phyloP scores from a whole-genome alignment of 2,888 invertebrate genomes.

The Xylocampa areola region DNA sequence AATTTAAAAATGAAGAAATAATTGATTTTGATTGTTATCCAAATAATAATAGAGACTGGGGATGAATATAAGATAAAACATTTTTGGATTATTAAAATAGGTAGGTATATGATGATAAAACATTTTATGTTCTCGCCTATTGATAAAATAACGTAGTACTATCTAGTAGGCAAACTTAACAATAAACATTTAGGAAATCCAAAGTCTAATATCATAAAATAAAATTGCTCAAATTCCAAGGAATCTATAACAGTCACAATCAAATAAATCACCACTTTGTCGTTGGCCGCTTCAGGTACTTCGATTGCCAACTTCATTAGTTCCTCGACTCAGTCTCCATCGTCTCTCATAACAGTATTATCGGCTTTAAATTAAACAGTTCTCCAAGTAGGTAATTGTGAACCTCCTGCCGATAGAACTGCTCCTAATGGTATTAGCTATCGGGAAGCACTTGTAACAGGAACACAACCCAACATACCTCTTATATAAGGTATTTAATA shows the following conservation, averaged over 20 bases:
- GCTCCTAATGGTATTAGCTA: conserved; percentile 52
- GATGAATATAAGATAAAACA: too few species aligned
- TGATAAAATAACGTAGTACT: too few species aligned
- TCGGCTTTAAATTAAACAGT: conserved; percentile 60
- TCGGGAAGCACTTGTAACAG: conserved; percentile 20
- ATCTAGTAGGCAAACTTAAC: too few species aligned
- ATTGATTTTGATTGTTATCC: too few species aligned
- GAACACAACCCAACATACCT: conserved; percentile 11
- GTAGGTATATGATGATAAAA: too few species aligned
- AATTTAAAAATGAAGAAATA: not conserved
- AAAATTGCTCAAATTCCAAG: not conserved
- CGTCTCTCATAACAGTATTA: conserved; percentile 56
- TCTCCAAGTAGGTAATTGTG: conserved; percentile 55
- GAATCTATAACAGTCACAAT: conserved; percentile 23
- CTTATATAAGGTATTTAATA: conserved; percentile 27
- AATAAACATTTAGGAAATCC: too few species aligned
- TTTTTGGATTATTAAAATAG: too few species aligned
- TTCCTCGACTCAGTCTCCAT: conserved; percentile 31
- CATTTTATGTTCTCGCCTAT: too few species aligned
- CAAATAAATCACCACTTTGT: conserved; percentile 24
- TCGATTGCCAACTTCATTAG: conserved; percentile 47
- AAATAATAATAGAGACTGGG: too few species aligned
- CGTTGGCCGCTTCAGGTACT: conserved; percentile 25
- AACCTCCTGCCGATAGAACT: conserved; percentile 51
- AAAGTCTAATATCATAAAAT: too few species aligned